phyloP scores from a whole-genome alignment of 2,797 vertebrate species.

The Urocyon cinereoargenteus region DNA sequence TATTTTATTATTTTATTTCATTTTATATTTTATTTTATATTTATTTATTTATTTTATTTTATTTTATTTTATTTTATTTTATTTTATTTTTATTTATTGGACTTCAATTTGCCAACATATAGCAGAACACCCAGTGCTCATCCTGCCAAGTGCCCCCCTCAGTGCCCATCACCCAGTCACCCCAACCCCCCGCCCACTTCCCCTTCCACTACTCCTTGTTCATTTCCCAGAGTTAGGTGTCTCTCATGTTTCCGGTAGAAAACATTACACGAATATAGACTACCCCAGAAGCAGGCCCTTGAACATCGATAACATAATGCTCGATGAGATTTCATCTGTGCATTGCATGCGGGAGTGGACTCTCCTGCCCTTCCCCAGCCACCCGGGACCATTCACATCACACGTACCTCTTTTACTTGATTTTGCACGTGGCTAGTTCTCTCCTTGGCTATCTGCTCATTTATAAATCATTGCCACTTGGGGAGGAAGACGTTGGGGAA shows the following conservation, averaged over 20 bases:
- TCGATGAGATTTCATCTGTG: not conserved
- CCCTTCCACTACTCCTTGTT: no score
- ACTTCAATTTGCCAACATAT: no score
- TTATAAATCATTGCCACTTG: not conserved
- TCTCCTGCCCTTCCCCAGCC: not conserved
- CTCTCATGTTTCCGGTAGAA: not conserved
- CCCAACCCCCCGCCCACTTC: no score
- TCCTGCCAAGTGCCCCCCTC: no score
- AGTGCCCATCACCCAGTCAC: no score
- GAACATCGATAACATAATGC: not conserved
- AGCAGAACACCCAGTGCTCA: no score
- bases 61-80: no score
- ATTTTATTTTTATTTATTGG: no score
- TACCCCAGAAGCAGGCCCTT: not conserved
- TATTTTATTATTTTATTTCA: no score
- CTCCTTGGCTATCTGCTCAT: not conserved
- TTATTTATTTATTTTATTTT: not conserved
- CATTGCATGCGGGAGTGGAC: not conserved
- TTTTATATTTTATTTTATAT: not conserved
- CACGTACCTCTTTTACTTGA: not conserved
- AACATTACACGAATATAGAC: not conserved
- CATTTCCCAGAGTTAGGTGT: no score
- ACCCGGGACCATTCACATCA: not conserved
- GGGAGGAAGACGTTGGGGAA: not conserved
- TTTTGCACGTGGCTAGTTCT: not conserved